Evolutionary conservation across 2,888 invertebrate species (phyloP).

Genomic region (Lasioglossum malachurum): DNA sequence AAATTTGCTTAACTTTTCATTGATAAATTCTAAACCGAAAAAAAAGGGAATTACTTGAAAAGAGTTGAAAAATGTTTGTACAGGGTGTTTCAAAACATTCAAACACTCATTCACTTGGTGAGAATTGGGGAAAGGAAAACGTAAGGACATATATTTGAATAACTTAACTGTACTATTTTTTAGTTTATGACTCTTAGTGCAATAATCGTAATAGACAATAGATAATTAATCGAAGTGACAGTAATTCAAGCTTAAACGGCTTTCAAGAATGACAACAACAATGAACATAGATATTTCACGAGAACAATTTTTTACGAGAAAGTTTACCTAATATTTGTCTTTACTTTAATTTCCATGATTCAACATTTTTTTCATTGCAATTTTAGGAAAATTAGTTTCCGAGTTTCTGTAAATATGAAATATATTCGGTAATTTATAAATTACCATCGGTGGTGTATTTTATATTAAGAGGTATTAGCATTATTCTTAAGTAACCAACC

Average conservation of each 20-base stretch:
- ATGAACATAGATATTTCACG: constrained; percentile 6
- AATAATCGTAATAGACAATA: constrained; percentile 32
- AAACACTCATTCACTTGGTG: background rate
- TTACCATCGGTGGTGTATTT: constrained; percentile 23
- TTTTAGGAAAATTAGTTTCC: constrained; percentile 14
- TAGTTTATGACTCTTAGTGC: constrained; percentile 47
- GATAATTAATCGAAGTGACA: background rate
- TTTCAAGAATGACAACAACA: constrained; percentile 13
- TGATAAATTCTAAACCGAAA: background rate
- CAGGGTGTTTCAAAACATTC: too few species aligned
- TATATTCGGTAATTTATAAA: constrained; percentile 5
- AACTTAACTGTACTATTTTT: constrained; percentile 39
- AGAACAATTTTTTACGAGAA: constrained; percentile 10
- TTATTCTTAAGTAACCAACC: constrained; percentile 16
- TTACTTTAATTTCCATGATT: constrained; percentile 11
- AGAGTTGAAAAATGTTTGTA: background rate
- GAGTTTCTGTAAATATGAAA: constrained; percentile 42
- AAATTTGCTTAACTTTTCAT: background rate
- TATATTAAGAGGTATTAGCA: constrained; percentile 20
- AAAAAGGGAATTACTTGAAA: background rate
- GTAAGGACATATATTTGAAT: constrained; percentile 24
- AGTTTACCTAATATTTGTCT: background rate
- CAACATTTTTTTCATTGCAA: constrained; percentile 31
- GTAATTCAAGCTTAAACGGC: constrained; percentile 1
- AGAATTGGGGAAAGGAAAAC: constrained; percentile 1